These are phyloP conservation scores for Pogonomyrmex californicus DNA, from an alignment of 1,140 invertebrate species.

Conservation along the genomic window DNA sequence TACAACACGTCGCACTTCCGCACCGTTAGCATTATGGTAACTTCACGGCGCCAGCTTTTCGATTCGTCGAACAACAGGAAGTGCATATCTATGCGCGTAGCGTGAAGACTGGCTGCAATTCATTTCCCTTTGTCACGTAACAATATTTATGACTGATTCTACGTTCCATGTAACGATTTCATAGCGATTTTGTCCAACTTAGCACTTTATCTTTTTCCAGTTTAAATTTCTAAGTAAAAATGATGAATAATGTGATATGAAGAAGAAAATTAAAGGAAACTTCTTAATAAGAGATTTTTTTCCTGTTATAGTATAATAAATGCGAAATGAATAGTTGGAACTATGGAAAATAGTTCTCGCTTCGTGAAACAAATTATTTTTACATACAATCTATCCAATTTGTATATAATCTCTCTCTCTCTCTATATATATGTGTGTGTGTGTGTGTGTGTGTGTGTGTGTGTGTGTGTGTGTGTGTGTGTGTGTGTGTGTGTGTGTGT, in stretches of 20 bases:
- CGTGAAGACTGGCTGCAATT: not conserved
- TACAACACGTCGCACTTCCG: not conserved
- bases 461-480: too few species aligned
- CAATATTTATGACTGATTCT: slow-evolving; percentile 29
- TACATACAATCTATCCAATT: not conserved
- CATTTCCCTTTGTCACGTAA: slow-evolving; percentile 10
- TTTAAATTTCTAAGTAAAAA: slow-evolving; percentile 17
- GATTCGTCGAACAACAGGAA: not conserved
- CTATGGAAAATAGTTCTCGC: not conserved
- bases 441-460: too few species aligned
- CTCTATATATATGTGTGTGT: not conserved
- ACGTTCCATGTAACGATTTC: slow-evolving; percentile 32
- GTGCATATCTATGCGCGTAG: not conserved
- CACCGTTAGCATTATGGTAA: not conserved
- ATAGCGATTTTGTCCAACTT: not conserved
- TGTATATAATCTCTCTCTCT: too few species aligned
- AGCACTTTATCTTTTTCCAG: not conserved
- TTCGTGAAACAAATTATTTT: slow-evolving; percentile 9
- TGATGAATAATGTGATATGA: not conserved
- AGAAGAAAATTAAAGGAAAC: not conserved
- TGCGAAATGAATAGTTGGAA: not conserved
- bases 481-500: too few species aligned
- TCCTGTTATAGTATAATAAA: not conserved
- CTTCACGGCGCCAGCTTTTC: slow-evolving; percentile 9
- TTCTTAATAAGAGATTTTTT: not conserved